These are phyloP conservation scores for Samia ricini DNA, from an alignment of 1,140 invertebrate genomes.

Conservation along the genomic window DNA sequence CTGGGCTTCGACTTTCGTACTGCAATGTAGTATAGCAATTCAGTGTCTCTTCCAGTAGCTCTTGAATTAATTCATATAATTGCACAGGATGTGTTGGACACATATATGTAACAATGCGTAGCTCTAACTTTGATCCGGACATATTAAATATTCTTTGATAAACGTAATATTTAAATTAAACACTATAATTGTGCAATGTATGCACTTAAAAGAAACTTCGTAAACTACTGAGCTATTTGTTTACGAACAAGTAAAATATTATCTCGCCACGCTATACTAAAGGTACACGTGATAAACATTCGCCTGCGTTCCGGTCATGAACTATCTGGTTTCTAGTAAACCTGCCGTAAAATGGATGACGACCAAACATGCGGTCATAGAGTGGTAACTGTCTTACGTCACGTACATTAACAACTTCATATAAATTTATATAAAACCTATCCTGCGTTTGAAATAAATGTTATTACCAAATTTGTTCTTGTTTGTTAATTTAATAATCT, in stretches of 20 bases:
- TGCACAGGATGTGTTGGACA: conserved; percentile 81
- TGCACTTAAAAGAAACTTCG: background rate
- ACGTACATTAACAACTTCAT: background rate
- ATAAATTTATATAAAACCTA: background rate
- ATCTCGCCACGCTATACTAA: conserved; percentile 10
- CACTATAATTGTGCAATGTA: background rate
- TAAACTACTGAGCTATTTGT: conserved; percentile 15
- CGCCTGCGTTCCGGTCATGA: conserved; percentile 22
- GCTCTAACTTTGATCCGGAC: conserved; percentile 45
- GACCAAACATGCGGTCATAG: conserved; percentile 10
- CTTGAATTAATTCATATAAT: conserved; percentile 78
- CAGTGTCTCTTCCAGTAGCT: conserved; percentile 77
- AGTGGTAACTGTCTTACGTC: conserved; percentile 15
- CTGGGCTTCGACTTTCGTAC: conserved; percentile 79
- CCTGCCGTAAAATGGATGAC: conserved; percentile 9
- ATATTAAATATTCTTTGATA: conserved; percentile 29
- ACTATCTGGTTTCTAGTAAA: conserved; percentile 20
- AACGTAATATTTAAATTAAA: background rate
- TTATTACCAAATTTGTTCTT: too few relatives aligned
- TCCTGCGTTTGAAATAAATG: background rate
- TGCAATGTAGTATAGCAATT: conserved; percentile 75
- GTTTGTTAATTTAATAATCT: too few relatives aligned
- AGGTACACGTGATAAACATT: conserved; percentile 19
- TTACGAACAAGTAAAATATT: conserved; percentile 13
- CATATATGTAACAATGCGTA: conserved; percentile 80